Evolutionary conservation across 2,113 vertebrate species (phyloP).

Genomic region (Ptyas mucosa): DNA sequence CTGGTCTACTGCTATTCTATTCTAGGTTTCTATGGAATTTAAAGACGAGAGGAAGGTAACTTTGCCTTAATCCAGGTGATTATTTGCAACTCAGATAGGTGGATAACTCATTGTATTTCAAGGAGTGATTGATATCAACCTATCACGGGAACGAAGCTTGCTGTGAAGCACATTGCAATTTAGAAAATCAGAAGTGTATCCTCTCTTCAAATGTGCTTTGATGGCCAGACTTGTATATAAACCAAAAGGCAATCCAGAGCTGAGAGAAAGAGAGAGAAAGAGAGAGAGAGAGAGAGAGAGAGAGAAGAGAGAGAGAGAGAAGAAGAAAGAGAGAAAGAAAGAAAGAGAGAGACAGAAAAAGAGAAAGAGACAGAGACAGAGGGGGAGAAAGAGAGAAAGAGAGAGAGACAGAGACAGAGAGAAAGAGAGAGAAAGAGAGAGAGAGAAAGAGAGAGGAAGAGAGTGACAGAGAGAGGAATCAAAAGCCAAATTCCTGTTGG

Average conservation of each 20-base stretch:
- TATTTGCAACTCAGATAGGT: conserved; percentile 37
- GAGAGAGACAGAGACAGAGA: too few relatives aligned
- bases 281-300: too few relatives aligned
- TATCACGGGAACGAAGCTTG: conserved; percentile 16
- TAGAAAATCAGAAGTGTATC: conserved; percentile 32
- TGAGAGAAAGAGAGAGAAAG: neutral
- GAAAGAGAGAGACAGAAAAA: too few relatives aligned
- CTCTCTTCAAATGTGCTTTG: conserved; percentile 43
- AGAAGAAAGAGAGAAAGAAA: too few relatives aligned
- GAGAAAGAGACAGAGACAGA: too few relatives aligned
- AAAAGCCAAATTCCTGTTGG: neutral
- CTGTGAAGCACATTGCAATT: conserved; percentile 16
- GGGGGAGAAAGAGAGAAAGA: too few relatives aligned
- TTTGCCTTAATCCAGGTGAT: neutral
- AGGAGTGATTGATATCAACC: conserved; percentile 38
- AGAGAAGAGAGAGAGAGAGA: too few relatives aligned
- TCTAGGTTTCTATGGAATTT: neutral
- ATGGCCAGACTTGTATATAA: conserved; percentile 33
- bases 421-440: too few relatives aligned
- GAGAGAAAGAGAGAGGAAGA: too few relatives aligned
- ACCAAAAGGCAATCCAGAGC: conserved; percentile 4
- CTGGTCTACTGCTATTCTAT: too few relatives aligned
- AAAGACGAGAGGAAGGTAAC: neutral
- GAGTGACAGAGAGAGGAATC: neutral
- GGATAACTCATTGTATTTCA: conserved; percentile 44